A percentile compares a stretch with the other conserved stretches of the same genome.
These are phyloP conservation scores for Lagorchestes hirsutus DNA, from an alignment of 2,797 vertebrate species.

Conservation along the genomic window DNA sequence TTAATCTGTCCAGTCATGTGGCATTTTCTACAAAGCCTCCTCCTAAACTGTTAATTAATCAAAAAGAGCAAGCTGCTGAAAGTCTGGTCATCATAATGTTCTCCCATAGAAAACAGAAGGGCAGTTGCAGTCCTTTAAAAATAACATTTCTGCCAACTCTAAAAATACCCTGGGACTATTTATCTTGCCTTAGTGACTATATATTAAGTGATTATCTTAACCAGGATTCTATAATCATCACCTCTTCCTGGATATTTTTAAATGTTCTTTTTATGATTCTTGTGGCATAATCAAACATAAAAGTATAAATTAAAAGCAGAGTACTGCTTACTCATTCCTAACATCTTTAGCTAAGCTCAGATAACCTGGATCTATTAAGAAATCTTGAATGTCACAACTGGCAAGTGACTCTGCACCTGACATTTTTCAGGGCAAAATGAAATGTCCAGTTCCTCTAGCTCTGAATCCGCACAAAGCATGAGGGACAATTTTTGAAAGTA, in stretches of 20 bases:
- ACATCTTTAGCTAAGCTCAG: constrained; percentile 26
- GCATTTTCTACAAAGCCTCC: constrained; percentile 69
- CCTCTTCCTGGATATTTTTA: constrained; percentile 1
- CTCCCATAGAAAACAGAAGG: constrained; percentile 21
- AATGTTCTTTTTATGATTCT: neutral
- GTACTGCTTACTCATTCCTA: constrained; percentile 6
- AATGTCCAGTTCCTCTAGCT: neutral
- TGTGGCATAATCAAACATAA: neutral
- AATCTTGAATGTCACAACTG: neutral
- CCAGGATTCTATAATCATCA: neutral
- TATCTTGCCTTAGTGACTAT: neutral
- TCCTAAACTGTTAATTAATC: constrained; percentile 66
- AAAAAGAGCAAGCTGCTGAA: constrained; percentile 16
- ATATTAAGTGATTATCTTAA: constrained; percentile 7
- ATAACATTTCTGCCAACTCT: neutral
- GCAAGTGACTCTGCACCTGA: neutral
- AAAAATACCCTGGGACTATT: neutral
- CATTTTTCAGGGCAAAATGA: neutral
- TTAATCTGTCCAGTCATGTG: constrained; percentile 56
- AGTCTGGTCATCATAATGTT: constrained; percentile 21
- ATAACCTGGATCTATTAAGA: constrained; percentile 18
- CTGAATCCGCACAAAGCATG: constrained; percentile 19
- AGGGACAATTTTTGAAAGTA: neutral
- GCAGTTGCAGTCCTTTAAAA: constrained; percentile 22
- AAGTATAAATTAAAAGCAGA: neutral